These are phyloP conservation scores for Phocoena sinus DNA, from an alignment of 2,113 vertebrate species.

Conservation along the genomic window DNA sequence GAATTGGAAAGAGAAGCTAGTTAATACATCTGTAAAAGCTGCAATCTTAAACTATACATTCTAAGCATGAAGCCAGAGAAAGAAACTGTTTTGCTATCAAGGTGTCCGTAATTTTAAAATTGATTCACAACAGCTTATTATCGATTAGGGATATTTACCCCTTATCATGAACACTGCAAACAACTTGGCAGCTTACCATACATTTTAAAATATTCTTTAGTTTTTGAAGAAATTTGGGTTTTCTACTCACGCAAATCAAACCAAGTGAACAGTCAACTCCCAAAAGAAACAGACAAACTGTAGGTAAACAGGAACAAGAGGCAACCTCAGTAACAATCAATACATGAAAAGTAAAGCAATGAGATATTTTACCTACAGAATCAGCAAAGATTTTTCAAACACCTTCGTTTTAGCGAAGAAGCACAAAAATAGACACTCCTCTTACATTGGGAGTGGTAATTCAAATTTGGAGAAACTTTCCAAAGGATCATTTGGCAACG, in stretches of 20 bases:
- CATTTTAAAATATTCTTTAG: background rate
- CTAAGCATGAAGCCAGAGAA: background rate
- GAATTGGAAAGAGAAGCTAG: background rate
- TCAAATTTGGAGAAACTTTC: slow-evolving; percentile 3
- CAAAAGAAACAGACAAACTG: background rate
- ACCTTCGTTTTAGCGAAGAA: background rate
- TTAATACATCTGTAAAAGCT: background rate
- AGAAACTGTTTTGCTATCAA: background rate
- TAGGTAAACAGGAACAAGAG: background rate
- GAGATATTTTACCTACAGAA: background rate
- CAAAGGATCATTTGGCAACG: background rate
- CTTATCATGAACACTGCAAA: background rate
- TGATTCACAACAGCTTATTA: background rate
- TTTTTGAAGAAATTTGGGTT: background rate
- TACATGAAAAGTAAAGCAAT: background rate
- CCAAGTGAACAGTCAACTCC: background rate
- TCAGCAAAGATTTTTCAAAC: background rate
- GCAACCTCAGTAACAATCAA: background rate
- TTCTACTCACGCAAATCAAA: background rate
- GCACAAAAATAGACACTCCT: background rate
- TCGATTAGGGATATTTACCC: background rate
- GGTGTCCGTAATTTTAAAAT: background rate
- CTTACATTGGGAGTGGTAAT: background rate
- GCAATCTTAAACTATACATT: background rate
- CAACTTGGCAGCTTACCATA: background rate